phyloP scores from a whole-genome alignment of 2,797 vertebrate species.

The Schizopygopsis malacanthus region DNA sequence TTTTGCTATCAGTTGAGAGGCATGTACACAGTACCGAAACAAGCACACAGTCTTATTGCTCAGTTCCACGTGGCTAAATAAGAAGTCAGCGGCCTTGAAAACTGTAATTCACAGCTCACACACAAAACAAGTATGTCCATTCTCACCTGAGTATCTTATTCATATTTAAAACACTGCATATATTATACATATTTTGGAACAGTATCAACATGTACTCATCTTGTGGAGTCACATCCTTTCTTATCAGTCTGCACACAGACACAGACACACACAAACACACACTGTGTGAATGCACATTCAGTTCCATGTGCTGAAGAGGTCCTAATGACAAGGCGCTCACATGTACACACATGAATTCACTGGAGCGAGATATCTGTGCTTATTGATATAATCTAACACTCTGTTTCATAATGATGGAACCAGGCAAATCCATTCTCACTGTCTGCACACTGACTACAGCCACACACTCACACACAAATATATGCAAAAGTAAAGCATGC shows the following conservation, averaged over 20 bases:
- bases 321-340: conserved; percentile 65
- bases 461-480: conserved; percentile 15
- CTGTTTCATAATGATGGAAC: conserved; percentile 68
- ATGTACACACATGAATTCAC: conserved; percentile 64
- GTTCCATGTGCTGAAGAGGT: conserved; percentile 36
- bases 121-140: background rate
- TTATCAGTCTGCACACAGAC: conserved; percentile 16
- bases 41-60: background rate
- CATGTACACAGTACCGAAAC: background rate
- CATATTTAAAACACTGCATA: background rate
- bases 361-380: conserved; percentile 70
- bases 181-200: background rate
- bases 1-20: background rate
- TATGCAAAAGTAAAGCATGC: background rate
- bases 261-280: background rate
- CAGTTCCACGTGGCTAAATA: background rate
- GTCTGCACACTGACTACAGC: conserved; percentile 59
- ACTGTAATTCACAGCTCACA: conserved; percentile 5
- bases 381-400: conserved; percentile 68
- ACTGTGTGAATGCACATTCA: conserved; percentile 19
- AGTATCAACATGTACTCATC: background rate
- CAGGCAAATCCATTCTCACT: conserved; percentile 37
- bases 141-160: background rate
- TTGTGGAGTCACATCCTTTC: conserved; percentile 1
- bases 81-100: background rate